Conservation (phyloP, 2,888 invertebrate genomes). For the Pasiphila rectangulata region DNA sequence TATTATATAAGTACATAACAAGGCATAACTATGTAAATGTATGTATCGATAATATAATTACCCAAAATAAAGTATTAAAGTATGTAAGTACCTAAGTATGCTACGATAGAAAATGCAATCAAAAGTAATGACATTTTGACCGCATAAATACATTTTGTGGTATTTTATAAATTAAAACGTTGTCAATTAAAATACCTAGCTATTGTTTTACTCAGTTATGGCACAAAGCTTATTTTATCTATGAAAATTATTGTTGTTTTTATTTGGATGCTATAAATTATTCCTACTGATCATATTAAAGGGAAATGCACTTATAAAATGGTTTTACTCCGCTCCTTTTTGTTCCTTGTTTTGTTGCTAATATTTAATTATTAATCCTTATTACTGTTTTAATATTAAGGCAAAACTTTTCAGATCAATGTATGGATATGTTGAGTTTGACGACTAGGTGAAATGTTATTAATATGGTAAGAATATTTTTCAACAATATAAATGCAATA, state of each 20-base stretch:
- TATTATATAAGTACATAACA: constrained; percentile 63
- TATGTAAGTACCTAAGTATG: constrained; percentile 63
- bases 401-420: too few relatives aligned
- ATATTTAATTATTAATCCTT: too few relatives aligned
- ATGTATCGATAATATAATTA: constrained; percentile 77
- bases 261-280: constrained; percentile 38
- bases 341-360: too few relatives aligned
- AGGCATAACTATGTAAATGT: constrained; percentile 50
- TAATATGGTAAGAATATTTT: too few relatives aligned
- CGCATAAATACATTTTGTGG: constrained; percentile 71
- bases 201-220: constrained; percentile 44
- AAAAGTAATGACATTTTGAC: constrained; percentile 64
- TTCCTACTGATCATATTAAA: constrained; percentile 40
- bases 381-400: too few relatives aligned
- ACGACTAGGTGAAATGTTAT: too few relatives aligned
- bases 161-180: constrained; percentile 81
- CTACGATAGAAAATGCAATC: constrained; percentile 69
- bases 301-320: constrained; percentile 37
- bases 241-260: constrained; percentile 30
- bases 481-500: too few relatives aligned
- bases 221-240: constrained; percentile 31
- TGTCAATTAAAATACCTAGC: constrained; percentile 68
- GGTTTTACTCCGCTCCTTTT: constrained; percentile 32
- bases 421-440: too few relatives aligned
- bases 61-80: constrained; percentile 69